Percentiles rank a stretch among this genome's conserved stretches.
phyloP scores from a whole-genome alignment of 2,113 vertebrate genomes.

The Oreamnos americanus region DNA sequence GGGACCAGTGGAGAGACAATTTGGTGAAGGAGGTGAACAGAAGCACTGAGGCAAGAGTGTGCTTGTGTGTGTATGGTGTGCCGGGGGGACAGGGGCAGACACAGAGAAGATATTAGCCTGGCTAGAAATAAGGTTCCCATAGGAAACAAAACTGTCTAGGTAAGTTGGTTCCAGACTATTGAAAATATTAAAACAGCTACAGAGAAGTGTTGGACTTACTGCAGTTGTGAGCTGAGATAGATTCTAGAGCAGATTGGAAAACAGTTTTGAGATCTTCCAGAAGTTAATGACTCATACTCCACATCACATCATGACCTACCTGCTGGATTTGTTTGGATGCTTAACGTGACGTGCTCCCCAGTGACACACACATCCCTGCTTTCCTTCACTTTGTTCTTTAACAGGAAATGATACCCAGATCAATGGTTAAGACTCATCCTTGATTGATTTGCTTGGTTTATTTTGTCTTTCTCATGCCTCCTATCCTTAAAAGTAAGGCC shows the following conservation, averaged over 20 bases:
- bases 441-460: neutral
- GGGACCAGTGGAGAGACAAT: neutral
- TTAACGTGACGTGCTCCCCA: neutral
- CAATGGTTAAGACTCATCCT: neutral
- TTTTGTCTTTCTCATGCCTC: neutral
- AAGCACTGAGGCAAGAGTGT: neutral
- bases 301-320: neutral
- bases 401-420: neutral
- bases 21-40: neutral
- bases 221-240: neutral
- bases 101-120: neutral
- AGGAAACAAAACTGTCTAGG: neutral
- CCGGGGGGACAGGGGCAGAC: fast-evolving
- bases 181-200: neutral
- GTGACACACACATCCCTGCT: neutral
- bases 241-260: neutral
- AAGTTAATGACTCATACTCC: neutral
- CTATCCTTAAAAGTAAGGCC: neutral
- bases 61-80: neutral
- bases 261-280: neutral
- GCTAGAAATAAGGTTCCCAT: neutral
- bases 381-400: neutral
- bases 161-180: neutral
- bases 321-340: neutral
- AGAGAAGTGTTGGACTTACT: neutral